These are phyloP conservation scores for Amphipoea lucens DNA, from an alignment of 2,888 invertebrate genomes.

Conservation along the genomic window DNA sequence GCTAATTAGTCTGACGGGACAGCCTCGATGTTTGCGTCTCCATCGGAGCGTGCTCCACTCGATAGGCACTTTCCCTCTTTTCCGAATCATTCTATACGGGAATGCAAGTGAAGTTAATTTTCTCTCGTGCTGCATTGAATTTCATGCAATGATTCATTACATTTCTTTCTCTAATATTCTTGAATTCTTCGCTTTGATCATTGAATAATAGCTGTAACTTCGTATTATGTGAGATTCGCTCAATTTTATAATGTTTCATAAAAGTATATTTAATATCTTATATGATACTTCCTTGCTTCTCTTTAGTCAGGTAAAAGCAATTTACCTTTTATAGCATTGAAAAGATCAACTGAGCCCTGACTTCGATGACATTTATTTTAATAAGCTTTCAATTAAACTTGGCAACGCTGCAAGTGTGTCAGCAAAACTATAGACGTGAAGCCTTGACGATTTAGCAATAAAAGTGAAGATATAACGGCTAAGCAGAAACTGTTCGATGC, in stretches of 20 bases:
- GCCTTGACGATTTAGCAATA: slow-evolving; percentile 12
- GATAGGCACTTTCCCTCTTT: slow-evolving; percentile 83
- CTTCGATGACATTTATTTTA: slow-evolving; percentile 18
- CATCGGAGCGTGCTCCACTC: slow-evolving; percentile 70
- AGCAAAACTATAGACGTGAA: slow-evolving; percentile 23
- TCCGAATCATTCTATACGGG: slow-evolving; percentile 74
- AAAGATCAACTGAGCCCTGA: neutral
- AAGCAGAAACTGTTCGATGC: slow-evolving; percentile 19
- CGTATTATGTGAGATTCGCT: slow-evolving; percentile 12
- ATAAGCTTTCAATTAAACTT: slow-evolving; percentile 15
- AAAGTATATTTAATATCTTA: neutral
- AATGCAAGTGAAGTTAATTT: slow-evolving; percentile 71
- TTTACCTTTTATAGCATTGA: neutral
- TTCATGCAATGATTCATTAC: slow-evolving; percentile 62
- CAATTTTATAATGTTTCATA: slow-evolving; percentile 20
- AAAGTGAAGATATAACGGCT: slow-evolving; percentile 26
- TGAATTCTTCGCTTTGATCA: slow-evolving; percentile 50
- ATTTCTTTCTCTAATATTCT: slow-evolving; percentile 50
- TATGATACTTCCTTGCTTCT: neutral
- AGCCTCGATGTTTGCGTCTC: slow-evolving; percentile 64
- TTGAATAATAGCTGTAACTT: slow-evolving; percentile 59
- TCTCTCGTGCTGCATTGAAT: slow-evolving; percentile 63
- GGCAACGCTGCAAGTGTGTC: slow-evolving; percentile 11
- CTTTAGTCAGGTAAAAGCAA: slow-evolving; percentile 15
- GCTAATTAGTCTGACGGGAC: slow-evolving; percentile 56